Conservation (phyloP, 2,113 vertebrate genomes). For the Python bivittatus region DNA sequence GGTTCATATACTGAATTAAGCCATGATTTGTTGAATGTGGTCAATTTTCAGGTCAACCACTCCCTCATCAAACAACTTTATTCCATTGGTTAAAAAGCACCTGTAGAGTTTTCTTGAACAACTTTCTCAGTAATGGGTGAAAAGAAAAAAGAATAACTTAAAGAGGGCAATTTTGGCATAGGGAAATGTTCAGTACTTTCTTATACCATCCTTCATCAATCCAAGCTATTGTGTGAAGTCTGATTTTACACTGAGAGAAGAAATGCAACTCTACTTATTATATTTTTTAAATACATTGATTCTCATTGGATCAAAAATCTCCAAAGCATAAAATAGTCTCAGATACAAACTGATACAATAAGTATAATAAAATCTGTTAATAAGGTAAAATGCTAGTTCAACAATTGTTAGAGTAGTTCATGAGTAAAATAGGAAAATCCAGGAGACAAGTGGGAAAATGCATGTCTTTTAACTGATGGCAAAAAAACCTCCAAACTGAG, state of each 20-base stretch:
- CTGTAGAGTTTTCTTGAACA: not conserved
- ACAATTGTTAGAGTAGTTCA: not conserved
- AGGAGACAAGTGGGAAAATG: not conserved
- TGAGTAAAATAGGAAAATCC: not conserved
- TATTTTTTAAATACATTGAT: not conserved
- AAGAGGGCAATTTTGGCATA: not conserved
- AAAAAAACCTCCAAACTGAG: not conserved
- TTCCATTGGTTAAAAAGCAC: not conserved
- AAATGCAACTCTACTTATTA: not conserved
- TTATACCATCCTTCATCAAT: not conserved
- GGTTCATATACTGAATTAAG: not conserved
- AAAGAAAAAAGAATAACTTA: conserved; percentile 1
- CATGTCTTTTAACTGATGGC: not conserved
- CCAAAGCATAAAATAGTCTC: not conserved
- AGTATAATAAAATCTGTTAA: not conserved
- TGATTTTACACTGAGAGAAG: not conserved
- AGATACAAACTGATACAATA: not conserved
- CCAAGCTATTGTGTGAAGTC: not conserved
- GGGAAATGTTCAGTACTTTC: not conserved
- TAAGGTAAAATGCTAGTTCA: not conserved
- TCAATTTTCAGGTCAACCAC: not conserved
- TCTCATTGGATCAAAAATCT: not conserved
- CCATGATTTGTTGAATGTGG: not conserved
- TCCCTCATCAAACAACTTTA: not conserved
- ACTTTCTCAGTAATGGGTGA: not conserved